Percentiles rank a stretch among this genome's conserved stretches.
phyloP scores from a whole-genome alignment of 2,888 invertebrate genomes.

The Autographa pulchrina region DNA sequence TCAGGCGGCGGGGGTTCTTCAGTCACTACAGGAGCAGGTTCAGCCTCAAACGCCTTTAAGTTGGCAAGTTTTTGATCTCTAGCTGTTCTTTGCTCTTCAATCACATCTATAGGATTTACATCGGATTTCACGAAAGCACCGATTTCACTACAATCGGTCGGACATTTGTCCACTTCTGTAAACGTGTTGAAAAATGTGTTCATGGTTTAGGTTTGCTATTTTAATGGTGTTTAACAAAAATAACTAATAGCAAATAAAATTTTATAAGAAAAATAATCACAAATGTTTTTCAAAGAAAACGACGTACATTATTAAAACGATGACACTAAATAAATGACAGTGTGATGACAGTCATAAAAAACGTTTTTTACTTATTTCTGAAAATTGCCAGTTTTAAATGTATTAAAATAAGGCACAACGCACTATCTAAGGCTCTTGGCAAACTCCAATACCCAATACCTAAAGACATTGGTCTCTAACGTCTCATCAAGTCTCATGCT shows the following conservation, averaged over 20 bases:
- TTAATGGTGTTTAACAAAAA: conserved; percentile 6
- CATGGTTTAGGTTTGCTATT: conserved; percentile 21
- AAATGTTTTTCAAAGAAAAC: conserved; percentile 1
- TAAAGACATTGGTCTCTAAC: too few species aligned
- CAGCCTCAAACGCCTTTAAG: too few species aligned
- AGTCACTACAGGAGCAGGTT: background rate
- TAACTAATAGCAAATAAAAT: conserved; percentile 11
- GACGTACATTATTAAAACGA: background rate
- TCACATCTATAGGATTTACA: conserved; percentile 64
- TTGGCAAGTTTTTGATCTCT: conserved; percentile 18
- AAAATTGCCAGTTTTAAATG: background rate
- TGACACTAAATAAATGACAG: background rate
- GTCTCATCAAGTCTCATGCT: too few species aligned
- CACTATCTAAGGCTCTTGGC: too few species aligned
- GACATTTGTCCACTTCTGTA: conserved; percentile 75
- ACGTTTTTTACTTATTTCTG: background rate
- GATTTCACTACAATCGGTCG: conserved; percentile 74
- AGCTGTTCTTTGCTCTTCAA: conserved; percentile 57
- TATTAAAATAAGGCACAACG: background rate
- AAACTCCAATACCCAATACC: too few species aligned
- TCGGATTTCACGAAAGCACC: conserved; percentile 78
- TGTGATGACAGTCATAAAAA: background rate
- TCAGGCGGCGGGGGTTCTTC: background rate
- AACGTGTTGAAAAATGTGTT: conserved; percentile 63
- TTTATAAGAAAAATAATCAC: conserved; percentile 12